Evolutionary conservation across 1,140 invertebrate species (phyloP), one percentile per base, ranked within the genome.

Genomic region (Metopolophium dirhodum): DNA sequence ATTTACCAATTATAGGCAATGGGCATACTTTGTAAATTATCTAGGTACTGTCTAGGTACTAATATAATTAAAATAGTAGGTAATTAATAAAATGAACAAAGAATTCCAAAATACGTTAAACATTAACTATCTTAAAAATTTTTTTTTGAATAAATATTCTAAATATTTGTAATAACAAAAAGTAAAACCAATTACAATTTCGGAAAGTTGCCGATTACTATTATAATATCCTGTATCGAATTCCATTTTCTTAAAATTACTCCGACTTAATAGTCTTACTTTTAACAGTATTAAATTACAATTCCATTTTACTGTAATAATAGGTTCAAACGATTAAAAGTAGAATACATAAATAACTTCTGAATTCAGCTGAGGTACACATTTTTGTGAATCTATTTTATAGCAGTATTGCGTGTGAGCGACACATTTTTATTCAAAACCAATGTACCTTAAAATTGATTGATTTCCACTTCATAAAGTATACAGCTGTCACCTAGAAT

Each of bases 291-390:
- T 57, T 14, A 41, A 89, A 89, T 87, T 88, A 35, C 61, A n/a
- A 35, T 77, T 77, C n/a, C 14, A n/a, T 77, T 77, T 77, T 77
- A 88, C 18, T 54, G 7, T 37, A 37, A 87, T 49, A 47, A 47
- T 47, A 89, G 47, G 47, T 54, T 54, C 22, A 54, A 37, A 89
- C 49, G 47, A 89, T 54, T 89, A 54, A 89, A 37, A 89, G n/a
- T 54, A 37, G 20, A 89, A 54, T 54, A 54, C 1, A 35, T 22
- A 54, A 89, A 89, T 54, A 37, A 35, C 54, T 37, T 37, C 9
- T n/a, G 22, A 54, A 35, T 22, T 37, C 18, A n/a, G 45, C n/a
- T 87, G 7, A 41, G 41, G 41, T 41, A 47, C 85, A 87, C 30
- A 37, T 54, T 89, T 23, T 37, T 51, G 6, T 77, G 35, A 54